phyloP scores from a whole-genome alignment of 2,113 vertebrate genomes.

The Corythornis cristatus region DNA sequence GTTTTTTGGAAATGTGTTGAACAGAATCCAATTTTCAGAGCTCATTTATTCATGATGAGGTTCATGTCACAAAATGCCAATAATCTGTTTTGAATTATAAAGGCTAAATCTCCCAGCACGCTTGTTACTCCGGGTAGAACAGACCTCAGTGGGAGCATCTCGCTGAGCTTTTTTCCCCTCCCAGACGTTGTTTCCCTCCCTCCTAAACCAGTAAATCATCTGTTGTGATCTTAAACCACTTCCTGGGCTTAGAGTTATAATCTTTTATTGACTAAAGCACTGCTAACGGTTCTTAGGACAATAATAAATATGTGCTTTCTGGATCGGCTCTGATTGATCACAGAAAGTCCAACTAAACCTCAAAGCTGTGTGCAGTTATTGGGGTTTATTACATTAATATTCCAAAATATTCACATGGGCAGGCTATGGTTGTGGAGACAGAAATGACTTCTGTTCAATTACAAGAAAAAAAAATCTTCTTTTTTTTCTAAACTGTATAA shows the following conservation, averaged over 20 bases:
- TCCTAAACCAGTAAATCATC: neutral
- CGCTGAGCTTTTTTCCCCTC: neutral
- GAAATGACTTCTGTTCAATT: neutral
- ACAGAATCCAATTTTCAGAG: constrained; percentile 39
- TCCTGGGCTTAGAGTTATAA: neutral
- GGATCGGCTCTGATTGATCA: neutral
- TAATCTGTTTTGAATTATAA: constrained; percentile 34
- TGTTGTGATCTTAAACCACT: neutral
- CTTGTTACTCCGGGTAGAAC: neutral
- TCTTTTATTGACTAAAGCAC: neutral
- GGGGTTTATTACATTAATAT: neutral
- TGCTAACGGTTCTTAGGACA: neutral
- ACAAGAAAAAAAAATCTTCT: neutral
- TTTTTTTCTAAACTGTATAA: neutral
- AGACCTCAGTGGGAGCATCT: neutral
- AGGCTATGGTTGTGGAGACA: neutral
- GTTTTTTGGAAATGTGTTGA: constrained; percentile 26
- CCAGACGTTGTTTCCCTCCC: neutral
- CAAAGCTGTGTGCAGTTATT: neutral
- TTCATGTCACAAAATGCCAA: constrained; percentile 35
- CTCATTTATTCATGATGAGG: constrained; percentile 41
- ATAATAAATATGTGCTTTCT: neutral
- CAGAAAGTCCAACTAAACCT: neutral
- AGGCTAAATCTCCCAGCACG: neutral
- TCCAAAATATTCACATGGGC: neutral